These are phyloP conservation scores for Peromyscus eremicus DNA, from an alignment of 2,797 vertebrate genomes.

Conservation along the genomic window DNA sequence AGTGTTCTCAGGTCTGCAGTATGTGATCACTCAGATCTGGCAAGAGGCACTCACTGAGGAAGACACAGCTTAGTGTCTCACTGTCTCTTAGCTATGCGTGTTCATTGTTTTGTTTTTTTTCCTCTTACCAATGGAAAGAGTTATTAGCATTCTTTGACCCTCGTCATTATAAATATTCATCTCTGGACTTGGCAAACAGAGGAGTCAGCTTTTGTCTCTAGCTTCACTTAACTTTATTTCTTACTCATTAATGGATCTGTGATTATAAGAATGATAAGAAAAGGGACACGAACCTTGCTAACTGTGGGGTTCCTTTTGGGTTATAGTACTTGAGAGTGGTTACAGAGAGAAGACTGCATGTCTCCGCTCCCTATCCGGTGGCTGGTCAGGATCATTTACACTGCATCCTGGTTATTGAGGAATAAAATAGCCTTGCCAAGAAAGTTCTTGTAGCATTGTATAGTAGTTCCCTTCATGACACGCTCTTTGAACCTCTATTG, in stretches of 20 bases:
- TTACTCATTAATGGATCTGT: background rate
- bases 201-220: background rate
- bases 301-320: background rate
- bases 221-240: conserved; percentile 26
- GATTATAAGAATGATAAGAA: conserved; percentile 36
- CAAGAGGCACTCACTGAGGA: background rate
- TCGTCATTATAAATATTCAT: background rate
- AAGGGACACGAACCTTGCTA: background rate
- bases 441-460: background rate
- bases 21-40: background rate
- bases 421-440: conserved; percentile 4
- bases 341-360: background rate
- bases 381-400: background rate
- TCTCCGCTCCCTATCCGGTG: background rate
- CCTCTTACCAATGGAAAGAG: background rate
- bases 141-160: background rate
- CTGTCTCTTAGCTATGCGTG: background rate
- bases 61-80: background rate
- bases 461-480: conserved; percentile 4
- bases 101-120: background rate
- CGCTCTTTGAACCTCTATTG: background rate
- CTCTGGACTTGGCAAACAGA: background rate
- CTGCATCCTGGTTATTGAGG: background rate
- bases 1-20: conserved; percentile 15
- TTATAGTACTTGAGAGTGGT: conserved; percentile 2